Evolutionary conservation across 2,113 vertebrate genomes (phyloP).

Genomic region (Myodes glareolus): DNA sequence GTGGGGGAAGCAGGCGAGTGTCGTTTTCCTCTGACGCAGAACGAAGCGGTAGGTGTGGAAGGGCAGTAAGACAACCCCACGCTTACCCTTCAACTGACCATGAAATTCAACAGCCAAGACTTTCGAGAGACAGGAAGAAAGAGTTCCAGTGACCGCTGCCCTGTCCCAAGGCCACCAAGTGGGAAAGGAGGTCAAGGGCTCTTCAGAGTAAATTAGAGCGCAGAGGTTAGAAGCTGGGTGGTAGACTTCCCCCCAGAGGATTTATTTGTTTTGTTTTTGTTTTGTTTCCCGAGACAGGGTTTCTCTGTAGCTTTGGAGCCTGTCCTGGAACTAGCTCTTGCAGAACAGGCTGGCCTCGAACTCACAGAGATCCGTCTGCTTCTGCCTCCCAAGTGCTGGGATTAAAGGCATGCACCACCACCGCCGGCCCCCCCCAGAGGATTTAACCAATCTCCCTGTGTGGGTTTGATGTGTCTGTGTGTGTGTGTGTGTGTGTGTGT

Average conservation of each 20-base stretch:
- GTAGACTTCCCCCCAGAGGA: background rate
- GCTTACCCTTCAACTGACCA: background rate
- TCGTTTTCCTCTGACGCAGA: background rate
- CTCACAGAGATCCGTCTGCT: too few species aligned
- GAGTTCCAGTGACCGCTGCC: background rate
- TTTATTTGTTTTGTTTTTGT: too few species aligned
- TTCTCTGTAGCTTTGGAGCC: too few species aligned
- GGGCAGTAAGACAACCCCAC: slow-evolving; percentile 36
- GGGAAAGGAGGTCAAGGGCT: background rate
- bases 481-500: background rate
- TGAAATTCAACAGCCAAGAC: background rate
- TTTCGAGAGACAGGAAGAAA: background rate
- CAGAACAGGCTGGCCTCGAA: too few species aligned
- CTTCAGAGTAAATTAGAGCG: background rate
- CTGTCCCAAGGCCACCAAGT: background rate
- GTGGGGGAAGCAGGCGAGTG: background rate
- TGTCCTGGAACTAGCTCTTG: too few species aligned
- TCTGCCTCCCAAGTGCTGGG: too few species aligned
- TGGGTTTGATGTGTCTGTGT: background rate
- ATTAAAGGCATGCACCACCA: too few species aligned
- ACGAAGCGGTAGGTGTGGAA: background rate
- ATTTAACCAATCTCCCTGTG: background rate
- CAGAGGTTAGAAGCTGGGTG: background rate
- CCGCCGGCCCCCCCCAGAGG: background rate
- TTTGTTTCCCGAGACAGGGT: too few species aligned